Percentiles rank a stretch among this genome's conserved stretches.
phyloP scores from a whole-genome alignment of 1,140 invertebrate species.

The Caenorhabditis latens region DNA sequence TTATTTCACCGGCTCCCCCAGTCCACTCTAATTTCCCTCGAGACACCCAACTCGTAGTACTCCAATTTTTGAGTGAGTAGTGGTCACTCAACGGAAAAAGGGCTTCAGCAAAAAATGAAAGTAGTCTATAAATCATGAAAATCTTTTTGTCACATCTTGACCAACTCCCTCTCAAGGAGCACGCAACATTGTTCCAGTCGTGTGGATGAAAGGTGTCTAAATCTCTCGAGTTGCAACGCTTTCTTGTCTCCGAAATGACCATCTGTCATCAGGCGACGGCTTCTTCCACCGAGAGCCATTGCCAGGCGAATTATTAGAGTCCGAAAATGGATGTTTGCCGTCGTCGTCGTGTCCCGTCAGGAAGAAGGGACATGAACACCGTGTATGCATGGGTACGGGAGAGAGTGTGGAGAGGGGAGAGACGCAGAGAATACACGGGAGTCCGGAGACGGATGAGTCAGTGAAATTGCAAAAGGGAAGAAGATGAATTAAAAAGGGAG shows the following conservation, averaged over 20 bases:
- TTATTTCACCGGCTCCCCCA: background rate
- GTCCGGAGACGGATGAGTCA: constrained; percentile 41
- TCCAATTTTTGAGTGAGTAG: constrained; percentile 34
- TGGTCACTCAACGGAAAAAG: background rate
- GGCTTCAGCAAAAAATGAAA: background rate
- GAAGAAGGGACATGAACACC: constrained; percentile 50
- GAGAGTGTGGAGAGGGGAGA: background rate
- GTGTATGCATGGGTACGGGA: constrained; percentile 48
- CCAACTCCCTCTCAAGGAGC: background rate
- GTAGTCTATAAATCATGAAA: constrained; percentile 10
- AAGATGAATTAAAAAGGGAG: constrained; percentile 16
- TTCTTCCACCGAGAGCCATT: background rate
- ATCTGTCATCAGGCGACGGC: constrained; percentile 53
- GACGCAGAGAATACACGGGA: constrained; percentile 13
- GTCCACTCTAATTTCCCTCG: constrained; percentile 41
- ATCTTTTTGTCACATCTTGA: background rate
- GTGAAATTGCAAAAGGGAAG: background rate
- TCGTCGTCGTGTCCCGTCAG: background rate
- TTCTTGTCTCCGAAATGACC: constrained; percentile 9
- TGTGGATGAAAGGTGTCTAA: background rate
- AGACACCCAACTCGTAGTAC: constrained; percentile 42
- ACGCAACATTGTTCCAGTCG: constrained; percentile 47
- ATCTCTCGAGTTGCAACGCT: background rate
- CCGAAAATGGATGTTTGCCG: constrained; percentile 53
- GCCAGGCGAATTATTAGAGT: constrained; percentile 44